Evolutionary conservation across 2,888 invertebrate species (phyloP), one percentile per base, ranked within the genome.

Genomic region (Plebejus anna): DNA sequence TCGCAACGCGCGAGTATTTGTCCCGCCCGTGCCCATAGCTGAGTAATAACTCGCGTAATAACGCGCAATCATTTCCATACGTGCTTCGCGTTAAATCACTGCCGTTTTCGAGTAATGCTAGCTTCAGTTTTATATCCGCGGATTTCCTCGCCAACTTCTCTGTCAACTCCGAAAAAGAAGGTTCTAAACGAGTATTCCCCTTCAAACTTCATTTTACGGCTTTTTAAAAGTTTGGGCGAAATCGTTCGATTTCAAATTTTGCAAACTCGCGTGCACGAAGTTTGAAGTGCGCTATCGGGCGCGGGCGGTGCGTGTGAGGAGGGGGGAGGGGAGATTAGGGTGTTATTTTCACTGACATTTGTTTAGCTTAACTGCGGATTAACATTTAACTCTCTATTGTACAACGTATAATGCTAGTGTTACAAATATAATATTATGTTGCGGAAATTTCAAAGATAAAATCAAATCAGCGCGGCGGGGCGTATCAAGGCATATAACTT

Each of bases 151-250:
- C 66, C 66, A 32, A 66, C 32, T 66, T 61, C 55, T 0, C 47
- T 47, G 22, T 28, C 7, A 61, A 61, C 28, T 61, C 1, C 4
- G 61, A 22, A 61, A 61, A 66, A 66, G 32, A 13, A 11, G 66
- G 66, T 6, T 1, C 32, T 66, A 66, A 66, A 36, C 66, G 66
- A 66, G 32, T 66, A 66, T 22, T 22, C 5, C 36, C 66, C 32
- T 66, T 32, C 32, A 66, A 66, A 66, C 66, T 66, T 66, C 13
- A 66, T 66, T 66, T 66, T 66, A 66, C 66, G 66, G 66, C 66
- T 66, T 66, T 66, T 16, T 66, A 66, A 66, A 66, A 66, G 11
- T 66, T 66, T 66, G 66, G 66, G 1, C 66, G 66, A 32, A 66
- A 66, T 66, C 66, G 66, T 66, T 66, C 66, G 66, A 66, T 66